Conservation (phyloP, 2,797 vertebrate species). For the Remorina albescens region DNA sequence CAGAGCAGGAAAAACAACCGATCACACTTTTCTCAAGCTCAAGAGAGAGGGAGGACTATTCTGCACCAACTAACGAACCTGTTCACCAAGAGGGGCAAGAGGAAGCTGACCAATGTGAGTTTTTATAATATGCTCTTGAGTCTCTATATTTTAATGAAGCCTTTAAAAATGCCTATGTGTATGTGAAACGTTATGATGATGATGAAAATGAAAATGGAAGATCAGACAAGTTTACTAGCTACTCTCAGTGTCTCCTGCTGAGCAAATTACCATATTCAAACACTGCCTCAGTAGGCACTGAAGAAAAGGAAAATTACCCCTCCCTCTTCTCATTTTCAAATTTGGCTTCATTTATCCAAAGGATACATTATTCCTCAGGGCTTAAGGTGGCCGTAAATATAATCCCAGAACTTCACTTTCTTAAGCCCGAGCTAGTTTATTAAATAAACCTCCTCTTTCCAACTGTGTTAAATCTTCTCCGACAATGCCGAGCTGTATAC, state of each 20-base stretch:
- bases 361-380: background rate
- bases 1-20: constrained; percentile 81
- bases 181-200: background rate
- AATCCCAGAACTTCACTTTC: constrained; percentile 3
- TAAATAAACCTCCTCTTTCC: background rate
- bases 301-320: background rate
- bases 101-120: constrained; percentile 89
- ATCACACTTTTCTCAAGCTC: constrained; percentile 82
- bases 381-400: background rate
- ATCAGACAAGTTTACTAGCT: constrained; percentile 7
- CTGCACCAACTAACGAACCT: constrained; percentile 88
- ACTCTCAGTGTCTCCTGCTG: constrained; percentile 8
- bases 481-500: background rate
- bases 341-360: background rate
- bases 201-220: background rate
- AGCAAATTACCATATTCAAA: background rate
- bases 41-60: constrained; percentile 83
- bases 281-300: background rate
- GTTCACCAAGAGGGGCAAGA: constrained; percentile 84
- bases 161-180: background rate
- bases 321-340: background rate
- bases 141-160: background rate
- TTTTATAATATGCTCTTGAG: background rate
- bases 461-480: background rate
- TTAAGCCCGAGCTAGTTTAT: background rate